Conservation (phyloP, 2,888 invertebrate genomes). For the Drosophila aldrichi region DNA sequence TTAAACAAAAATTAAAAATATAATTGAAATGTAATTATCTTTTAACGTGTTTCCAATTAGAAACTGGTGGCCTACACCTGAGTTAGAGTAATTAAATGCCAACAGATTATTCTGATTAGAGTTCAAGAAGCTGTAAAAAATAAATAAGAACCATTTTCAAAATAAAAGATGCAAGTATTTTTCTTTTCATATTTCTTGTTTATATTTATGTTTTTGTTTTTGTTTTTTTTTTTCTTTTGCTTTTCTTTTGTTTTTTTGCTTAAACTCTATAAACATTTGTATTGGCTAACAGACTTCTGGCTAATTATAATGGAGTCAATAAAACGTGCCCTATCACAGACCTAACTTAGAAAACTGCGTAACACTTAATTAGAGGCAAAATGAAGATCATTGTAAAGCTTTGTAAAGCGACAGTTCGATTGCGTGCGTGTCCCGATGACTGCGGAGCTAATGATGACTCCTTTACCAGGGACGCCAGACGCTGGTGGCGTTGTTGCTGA, state of each 20-base stretch:
- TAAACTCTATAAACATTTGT: constrained; percentile 47
- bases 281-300: constrained; percentile 69
- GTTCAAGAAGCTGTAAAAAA: constrained; percentile 4
- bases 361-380: constrained; percentile 65
- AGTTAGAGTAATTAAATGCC: constrained; percentile 3
- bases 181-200: constrained; percentile 33
- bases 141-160: neutral
- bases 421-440: constrained; percentile 64
- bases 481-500: constrained; percentile 60
- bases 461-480: constrained; percentile 84
- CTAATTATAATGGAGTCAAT: constrained; percentile 64
- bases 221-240: neutral
- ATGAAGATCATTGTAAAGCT: constrained; percentile 80
- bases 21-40: neutral
- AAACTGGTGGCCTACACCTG: neutral
- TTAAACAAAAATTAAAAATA: too few species aligned
- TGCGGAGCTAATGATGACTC: neutral
- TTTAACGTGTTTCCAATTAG: constrained; percentile 3
- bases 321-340: constrained; percentile 84
- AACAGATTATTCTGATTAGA: constrained; percentile 15
- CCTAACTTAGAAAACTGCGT: constrained; percentile 68
- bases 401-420: constrained; percentile 71
- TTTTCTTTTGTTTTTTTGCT: constrained; percentile 21
- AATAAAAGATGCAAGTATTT: constrained; percentile 24
- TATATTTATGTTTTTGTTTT: constrained; percentile 43